These are phyloP conservation scores for Ligdia adustata DNA, from an alignment of 2,888 invertebrate species.

Conservation along the genomic window DNA sequence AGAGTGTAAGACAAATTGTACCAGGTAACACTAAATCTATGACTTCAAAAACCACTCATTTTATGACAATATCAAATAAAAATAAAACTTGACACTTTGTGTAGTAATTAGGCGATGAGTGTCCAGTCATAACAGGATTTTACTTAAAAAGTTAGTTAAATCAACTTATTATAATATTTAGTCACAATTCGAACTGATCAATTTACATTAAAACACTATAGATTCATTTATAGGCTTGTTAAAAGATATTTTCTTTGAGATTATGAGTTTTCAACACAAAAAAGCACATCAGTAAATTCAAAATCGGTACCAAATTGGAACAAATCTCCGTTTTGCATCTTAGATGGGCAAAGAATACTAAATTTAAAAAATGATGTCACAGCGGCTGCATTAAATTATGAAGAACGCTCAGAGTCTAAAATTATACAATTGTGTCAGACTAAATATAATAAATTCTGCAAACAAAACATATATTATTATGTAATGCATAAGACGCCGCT, in stretches of 20 bases:
- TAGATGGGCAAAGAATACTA: constrained; percentile 33
- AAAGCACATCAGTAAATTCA: constrained; percentile 34
- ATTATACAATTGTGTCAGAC: constrained; percentile 74
- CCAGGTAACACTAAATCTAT: too few relatives aligned
- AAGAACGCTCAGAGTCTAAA: constrained; percentile 69
- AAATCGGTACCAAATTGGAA: constrained; percentile 54
- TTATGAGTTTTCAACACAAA: background rate
- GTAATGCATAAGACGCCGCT: constrained; percentile 52
- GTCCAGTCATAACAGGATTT: constrained; percentile 13
- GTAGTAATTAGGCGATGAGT: too few relatives aligned
- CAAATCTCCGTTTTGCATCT: constrained; percentile 51
- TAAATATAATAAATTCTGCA: constrained; percentile 58
- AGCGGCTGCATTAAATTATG: constrained; percentile 49
- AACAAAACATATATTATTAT: constrained; percentile 77
- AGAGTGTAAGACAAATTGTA: too few relatives aligned
- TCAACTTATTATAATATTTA: too few relatives aligned
- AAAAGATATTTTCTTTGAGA: too few relatives aligned
- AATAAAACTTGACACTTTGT: too few relatives aligned
- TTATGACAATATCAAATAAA: too few relatives aligned
- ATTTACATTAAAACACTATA: too few relatives aligned
- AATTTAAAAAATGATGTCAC: constrained; percentile 47
- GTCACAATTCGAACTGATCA: too few relatives aligned
- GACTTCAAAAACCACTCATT: too few relatives aligned
- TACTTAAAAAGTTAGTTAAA: too few relatives aligned
- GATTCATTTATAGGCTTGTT: too few relatives aligned